Conservation (phyloP, 2,888 invertebrate species). For the Anthrax anthrax region DNA sequence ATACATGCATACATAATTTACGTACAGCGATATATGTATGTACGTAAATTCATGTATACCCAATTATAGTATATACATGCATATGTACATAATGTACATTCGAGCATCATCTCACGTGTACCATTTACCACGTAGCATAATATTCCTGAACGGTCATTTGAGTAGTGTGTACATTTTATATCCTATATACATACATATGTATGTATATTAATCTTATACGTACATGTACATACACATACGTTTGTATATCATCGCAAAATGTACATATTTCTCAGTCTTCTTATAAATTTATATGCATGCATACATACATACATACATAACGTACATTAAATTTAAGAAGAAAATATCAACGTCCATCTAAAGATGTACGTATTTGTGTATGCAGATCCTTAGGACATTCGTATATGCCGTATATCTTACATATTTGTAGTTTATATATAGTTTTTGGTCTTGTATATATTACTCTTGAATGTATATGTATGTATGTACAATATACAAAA, state of each 20-base stretch:
- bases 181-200: too few relatives aligned
- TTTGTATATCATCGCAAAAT: too few relatives aligned
- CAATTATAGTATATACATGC: background rate
- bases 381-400: background rate
- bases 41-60: background rate
- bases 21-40: too few relatives aligned
- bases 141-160: conserved; percentile 12
- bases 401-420: background rate
- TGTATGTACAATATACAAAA: background rate
- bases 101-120: conserved; percentile 9
- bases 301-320: conserved; percentile 9
- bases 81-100: background rate
- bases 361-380: background rate
- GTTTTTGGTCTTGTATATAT: background rate
- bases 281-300: too few relatives aligned
- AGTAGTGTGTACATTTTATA: too few relatives aligned
- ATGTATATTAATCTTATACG: too few relatives aligned
- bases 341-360: conserved; percentile 5
- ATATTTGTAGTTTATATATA: too few relatives aligned
- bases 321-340: conserved; percentile 11
- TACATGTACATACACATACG: too few relatives aligned
- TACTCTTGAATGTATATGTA: background rate
- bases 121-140: conserved; percentile 10
- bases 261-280: too few relatives aligned
- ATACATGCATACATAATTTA: too few relatives aligned